phyloP scores from a whole-genome alignment of 2,888 invertebrate species.

The Pseudococcus jackbeardsleyi region DNA sequence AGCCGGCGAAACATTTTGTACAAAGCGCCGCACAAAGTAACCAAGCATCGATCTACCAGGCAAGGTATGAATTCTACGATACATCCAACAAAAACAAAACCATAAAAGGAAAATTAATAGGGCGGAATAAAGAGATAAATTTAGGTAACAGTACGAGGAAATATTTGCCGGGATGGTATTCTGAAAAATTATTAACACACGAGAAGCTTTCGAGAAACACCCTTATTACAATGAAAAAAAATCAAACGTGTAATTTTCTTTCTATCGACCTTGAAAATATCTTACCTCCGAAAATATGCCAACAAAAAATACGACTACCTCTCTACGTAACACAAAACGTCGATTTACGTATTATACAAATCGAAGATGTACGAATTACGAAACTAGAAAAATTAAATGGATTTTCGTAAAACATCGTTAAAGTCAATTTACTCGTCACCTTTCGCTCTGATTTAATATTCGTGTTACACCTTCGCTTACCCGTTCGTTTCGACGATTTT shows the following conservation, averaged over 20 bases:
- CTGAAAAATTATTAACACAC: conserved; percentile 1
- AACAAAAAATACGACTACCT: background rate
- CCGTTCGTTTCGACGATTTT: background rate
- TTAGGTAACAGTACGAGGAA: background rate
- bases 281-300: background rate
- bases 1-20: background rate
- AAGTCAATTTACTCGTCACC: background rate
- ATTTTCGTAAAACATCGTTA: background rate
- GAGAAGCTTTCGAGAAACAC: background rate
- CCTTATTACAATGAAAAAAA: background rate
- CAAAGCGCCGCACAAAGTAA: background rate
- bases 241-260: background rate
- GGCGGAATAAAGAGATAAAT: conserved; percentile 31
- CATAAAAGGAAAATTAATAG: conserved; percentile 31
- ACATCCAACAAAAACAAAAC: conserved; percentile 23
- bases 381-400: background rate
- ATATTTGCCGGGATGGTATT: background rate
- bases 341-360: background rate
- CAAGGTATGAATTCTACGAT: background rate
- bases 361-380: background rate
- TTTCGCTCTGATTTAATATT: background rate
- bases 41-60: background rate
- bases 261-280: conserved; percentile 17
- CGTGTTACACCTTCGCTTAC: background rate
- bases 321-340: background rate